phyloP scores from a whole-genome alignment of 2,888 invertebrate genomes.

The Marronus borbonicus region DNA sequence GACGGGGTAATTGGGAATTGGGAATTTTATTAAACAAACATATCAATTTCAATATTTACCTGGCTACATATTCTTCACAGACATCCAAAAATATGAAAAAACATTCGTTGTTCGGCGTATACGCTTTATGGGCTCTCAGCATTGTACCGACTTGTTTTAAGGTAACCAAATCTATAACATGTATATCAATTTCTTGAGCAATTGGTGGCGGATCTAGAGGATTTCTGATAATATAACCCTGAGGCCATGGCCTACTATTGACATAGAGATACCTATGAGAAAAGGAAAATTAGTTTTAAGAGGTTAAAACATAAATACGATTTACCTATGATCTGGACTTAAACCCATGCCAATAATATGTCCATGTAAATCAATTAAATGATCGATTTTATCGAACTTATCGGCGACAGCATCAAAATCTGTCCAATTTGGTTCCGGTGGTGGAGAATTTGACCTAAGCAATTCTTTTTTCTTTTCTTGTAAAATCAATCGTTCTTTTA shows the following conservation, averaged over 20 bases:
- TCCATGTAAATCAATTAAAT: conserved; percentile 86
- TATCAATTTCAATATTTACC: conserved; percentile 70
- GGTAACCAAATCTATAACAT: conserved; percentile 86
- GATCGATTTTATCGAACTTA: conserved; percentile 83
- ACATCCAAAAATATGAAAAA: conserved; percentile 91
- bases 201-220: conserved; percentile 87
- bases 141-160: conserved; percentile 84
- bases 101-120: conserved; percentile 88
- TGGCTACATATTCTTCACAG: conserved; percentile 86
- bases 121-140: conserved; percentile 85
- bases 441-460: conserved; percentile 69
- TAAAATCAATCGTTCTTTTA: conserved; percentile 76
- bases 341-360: conserved; percentile 91
- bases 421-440: conserved; percentile 78
- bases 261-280: conserved; percentile 82
- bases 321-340: conserved; percentile 84
- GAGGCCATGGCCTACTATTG: conserved; percentile 88
- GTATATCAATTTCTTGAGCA: conserved; percentile 89
- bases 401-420: conserved; percentile 80
- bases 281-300: background rate
- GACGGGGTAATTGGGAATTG: too few species aligned
- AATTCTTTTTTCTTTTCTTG: conserved; percentile 73
- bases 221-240: conserved; percentile 81
- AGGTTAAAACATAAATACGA: background rate
- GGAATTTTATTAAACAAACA: too few species aligned